Evolutionary conservation across 1,140 invertebrate genomes (phyloP), one percentile per base, ranked within the genome.

Genomic region (Galendromus occidentalis): DNA sequence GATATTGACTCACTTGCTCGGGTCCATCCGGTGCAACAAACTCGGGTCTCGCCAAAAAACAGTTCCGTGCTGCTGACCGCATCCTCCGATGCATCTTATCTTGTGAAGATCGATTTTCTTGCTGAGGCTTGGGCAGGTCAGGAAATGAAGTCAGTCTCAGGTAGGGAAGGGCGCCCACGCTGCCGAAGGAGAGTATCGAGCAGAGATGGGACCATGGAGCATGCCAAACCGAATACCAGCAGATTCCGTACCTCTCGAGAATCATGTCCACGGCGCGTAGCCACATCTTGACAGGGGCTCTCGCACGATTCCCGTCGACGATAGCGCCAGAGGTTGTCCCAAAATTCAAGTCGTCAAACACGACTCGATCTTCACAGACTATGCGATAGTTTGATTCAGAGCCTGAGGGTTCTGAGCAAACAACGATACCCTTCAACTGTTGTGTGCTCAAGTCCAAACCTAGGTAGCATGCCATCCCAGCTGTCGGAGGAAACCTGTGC

Each of bases 61-160:
- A 65, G 90, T 92, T 0, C 92, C 91, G 77, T 96, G 92, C 88
- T 97, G 93, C 86, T 94, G 72, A 22, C 84, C 91, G 66, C 85
- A 84, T 5, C 91, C 92, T 28, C 88, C 91, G 66, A 97, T 75
- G n/a, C 86, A 86, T 1, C 78, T 80, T 20, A 96, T 83, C 69
- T 82, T 83, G 29, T 81, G 82, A 71, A 95, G 88, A 75, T 92
- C 86, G 12, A 87, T 84, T 20, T 86, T 87, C 64, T 82, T 82
- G 20, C 68, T 42, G 7, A 87, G 20, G 64, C 33, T 20, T 18
- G 7, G 29, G 20, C 33, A 39, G 33, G 9, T 39, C 4, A 39
- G 33, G 33, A 39, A 39, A 4, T 44, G 12, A 12, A 44, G 12
- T n/a, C n/a, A n/a, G n/a, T n/a, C n/a, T n/a, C n/a, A n/a, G n/a